A percentile compares a stretch with the other conserved stretches of the same genome.
Conservation (phyloP, 37 sponge, comb jelly and placozoan species). For the Haliclona indistincta region DNA sequence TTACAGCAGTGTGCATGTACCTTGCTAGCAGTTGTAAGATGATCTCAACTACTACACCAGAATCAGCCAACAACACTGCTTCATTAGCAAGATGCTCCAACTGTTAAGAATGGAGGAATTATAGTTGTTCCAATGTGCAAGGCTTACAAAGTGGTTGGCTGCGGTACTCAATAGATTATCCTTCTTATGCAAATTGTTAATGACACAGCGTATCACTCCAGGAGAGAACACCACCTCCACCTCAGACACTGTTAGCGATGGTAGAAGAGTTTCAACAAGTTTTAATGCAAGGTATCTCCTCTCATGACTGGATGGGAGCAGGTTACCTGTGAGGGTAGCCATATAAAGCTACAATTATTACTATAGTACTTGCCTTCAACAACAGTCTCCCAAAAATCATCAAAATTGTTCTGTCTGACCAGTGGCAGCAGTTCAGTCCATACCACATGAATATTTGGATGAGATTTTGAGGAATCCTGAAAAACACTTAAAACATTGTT, state of each 20-base stretch:
- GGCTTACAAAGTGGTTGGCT: constrained; percentile 47
- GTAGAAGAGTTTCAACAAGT: constrained; percentile 44
- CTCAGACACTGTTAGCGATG: constrained; percentile 37
- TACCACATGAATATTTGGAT: constrained; percentile 56
- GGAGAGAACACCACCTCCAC: constrained; percentile 51
- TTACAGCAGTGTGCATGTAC: neutral
- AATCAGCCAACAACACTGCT: neutral
- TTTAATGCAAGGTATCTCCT: constrained; percentile 39
- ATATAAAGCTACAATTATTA: neutral
- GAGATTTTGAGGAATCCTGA: constrained; percentile 35
- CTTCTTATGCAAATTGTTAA: constrained; percentile 15
- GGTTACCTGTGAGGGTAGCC: constrained; percentile 5
- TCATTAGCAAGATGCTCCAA: neutral
- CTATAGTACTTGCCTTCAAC: constrained; percentile 49
- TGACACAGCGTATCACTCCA: constrained; percentile 37
- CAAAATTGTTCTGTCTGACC: constrained; percentile 16
- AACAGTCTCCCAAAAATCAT: constrained; percentile 45
- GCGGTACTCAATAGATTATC: constrained; percentile 36
- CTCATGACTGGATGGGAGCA: constrained; percentile 41
- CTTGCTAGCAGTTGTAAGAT: too few relatives aligned
- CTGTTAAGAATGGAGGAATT: neutral
- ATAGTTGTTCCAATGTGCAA: neutral
- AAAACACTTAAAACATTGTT: neutral
- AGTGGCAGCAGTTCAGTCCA: constrained; percentile 39
- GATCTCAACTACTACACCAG: too few relatives aligned